These are phyloP conservation scores for Molossus alvarezi DNA, from an alignment of 2,797 vertebrate genomes.

Conservation along the genomic window DNA sequence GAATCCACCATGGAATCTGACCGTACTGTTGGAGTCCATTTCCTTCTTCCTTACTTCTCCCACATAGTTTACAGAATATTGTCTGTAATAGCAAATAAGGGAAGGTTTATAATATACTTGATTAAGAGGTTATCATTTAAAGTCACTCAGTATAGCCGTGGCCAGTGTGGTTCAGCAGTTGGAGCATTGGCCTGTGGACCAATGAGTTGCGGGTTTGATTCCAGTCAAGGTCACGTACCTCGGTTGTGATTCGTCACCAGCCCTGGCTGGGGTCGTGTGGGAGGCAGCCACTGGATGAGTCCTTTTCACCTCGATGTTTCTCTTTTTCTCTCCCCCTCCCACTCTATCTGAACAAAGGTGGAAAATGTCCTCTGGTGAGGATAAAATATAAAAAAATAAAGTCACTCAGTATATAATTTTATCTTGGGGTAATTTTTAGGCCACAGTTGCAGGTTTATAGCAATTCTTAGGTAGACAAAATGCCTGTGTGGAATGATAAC, in stretches of 20 bases:
- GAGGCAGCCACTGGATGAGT: too few relatives aligned
- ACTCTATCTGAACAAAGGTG: too few relatives aligned
- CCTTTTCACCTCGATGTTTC: too few relatives aligned
- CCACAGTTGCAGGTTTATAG: neutral
- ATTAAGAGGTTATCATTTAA: neutral
- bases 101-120: neutral
- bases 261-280: too few relatives aligned
- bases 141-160: too few relatives aligned
- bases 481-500: rapidly evolving
- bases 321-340: too few relatives aligned
- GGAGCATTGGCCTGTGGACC: too few relatives aligned
- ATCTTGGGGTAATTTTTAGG: neutral
- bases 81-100: neutral
- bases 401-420: neutral
- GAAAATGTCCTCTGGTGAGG: too few relatives aligned
- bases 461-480: neutral
- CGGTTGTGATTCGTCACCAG: too few relatives aligned
- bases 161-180: too few relatives aligned
- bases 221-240: too few relatives aligned
- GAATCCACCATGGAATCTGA: neutral
- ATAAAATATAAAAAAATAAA: neutral
- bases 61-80: neutral
- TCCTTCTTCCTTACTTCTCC: neutral
- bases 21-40: neutral
- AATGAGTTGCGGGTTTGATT: too few relatives aligned